These are phyloP conservation scores for Bombus soroeensis DNA, from an alignment of 1,140 invertebrate genomes.

Conservation along the genomic window DNA sequence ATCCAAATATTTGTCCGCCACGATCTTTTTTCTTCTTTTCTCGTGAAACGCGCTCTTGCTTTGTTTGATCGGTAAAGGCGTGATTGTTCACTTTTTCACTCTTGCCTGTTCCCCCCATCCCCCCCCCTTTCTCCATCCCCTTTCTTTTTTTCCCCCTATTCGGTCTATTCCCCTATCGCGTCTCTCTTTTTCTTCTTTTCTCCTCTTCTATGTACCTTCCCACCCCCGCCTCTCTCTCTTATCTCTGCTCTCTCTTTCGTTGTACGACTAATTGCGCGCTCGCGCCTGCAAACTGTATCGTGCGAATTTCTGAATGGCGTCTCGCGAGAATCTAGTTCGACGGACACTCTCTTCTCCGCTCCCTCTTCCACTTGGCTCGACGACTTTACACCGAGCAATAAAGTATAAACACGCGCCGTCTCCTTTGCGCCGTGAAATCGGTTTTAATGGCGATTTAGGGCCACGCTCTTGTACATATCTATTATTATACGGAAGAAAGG, in stretches of 20 bases:
- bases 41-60: constrained; percentile 5
- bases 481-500: not conserved
- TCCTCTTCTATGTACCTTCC: not conserved
- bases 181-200: not conserved
- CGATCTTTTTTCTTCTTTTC: not conserved
- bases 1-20: constrained; percentile 26
- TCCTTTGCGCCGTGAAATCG: constrained; percentile 34
- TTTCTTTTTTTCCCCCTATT: not conserved
- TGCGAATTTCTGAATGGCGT: constrained; percentile 53
- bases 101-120: not conserved
- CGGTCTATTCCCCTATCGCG: not conserved
- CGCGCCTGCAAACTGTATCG: constrained; percentile 5
- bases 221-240: not conserved
- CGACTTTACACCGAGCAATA: constrained; percentile 51
- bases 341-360: constrained; percentile 7
- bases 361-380: constrained; percentile 31
- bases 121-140: not conserved
- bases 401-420: constrained; percentile 39
- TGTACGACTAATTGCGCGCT: constrained; percentile 19
- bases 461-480: constrained; percentile 16
- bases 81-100: constrained; percentile 51
- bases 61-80: constrained; percentile 43
- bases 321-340: constrained; percentile 43
- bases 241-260: not conserved
- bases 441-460: constrained; percentile 34